phyloP scores from a whole-genome alignment of 2,888 invertebrate species.

The Nomada goodeniana region DNA sequence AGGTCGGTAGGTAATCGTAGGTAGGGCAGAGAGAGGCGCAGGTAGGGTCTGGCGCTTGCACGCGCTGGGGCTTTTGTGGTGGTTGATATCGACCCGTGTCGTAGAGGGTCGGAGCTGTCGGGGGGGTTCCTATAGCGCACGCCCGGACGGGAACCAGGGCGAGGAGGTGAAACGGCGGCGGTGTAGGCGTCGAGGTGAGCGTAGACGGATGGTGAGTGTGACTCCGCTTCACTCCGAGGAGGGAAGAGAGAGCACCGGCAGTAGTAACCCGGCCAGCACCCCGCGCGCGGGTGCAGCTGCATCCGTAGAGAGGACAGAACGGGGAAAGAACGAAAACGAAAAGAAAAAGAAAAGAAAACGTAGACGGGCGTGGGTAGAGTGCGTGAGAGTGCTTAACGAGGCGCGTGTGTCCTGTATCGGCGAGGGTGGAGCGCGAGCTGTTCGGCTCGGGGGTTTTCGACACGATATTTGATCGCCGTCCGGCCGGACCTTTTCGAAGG shows the following conservation, averaged over 20 bases:
- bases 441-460: no score
- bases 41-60: constrained; percentile 65
- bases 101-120: constrained; percentile 78
- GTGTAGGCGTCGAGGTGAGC: constrained; percentile 16
- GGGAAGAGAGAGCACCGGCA: constrained; percentile 78
- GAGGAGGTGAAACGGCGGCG: constrained; percentile 33
- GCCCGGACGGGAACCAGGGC: constrained; percentile 77
- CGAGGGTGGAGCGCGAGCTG: constrained; percentile 15
- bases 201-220: constrained; percentile 49
- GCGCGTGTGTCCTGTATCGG: constrained; percentile 41
- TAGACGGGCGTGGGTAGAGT: constrained; percentile 56
- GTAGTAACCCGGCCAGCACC: constrained; percentile 83
- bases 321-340: background rate
- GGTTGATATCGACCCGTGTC: constrained; percentile 82
- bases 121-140: constrained; percentile 77
- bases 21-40: constrained; percentile 53
- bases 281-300: constrained; percentile 81
- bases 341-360: no score
- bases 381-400: constrained; percentile 41
- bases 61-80: constrained; percentile 72
- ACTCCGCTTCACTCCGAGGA: constrained; percentile 47
- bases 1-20: constrained; percentile 50
- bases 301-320: constrained; percentile 60
- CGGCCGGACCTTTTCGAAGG: no score
- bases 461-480: background rate